Evolutionary conservation across 2,113 vertebrate species (phyloP).

Genomic region (Ranitomeya imitator): DNA sequence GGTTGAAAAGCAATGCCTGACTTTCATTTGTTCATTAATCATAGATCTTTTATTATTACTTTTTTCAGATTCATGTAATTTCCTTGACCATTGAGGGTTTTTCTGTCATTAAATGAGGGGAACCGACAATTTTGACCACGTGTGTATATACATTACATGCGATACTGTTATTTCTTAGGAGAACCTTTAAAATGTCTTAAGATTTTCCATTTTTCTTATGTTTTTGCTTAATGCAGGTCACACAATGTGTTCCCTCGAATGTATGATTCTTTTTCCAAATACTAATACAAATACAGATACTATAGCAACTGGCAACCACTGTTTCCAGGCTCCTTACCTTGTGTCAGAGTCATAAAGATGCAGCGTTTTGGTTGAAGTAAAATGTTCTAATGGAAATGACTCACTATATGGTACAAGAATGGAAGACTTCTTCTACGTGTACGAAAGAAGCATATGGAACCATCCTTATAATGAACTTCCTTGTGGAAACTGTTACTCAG

Average conservation of each 20-base stretch:
- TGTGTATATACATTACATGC: not conserved
- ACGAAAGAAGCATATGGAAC: conserved; percentile 43
- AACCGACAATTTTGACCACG: no score
- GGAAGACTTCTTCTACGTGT: conserved; percentile 34
- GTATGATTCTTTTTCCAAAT: conserved; percentile 3
- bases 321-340: conserved; percentile 19
- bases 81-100: no score
- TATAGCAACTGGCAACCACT: conserved; percentile 13
- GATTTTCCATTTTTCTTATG: not conserved
- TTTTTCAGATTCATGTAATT: no score
- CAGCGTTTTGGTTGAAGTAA: conserved; percentile 33
- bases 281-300: conserved; percentile 16
- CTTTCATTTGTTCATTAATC: no score
- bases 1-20: no score
- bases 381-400: conserved; percentile 50
- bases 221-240: not conserved
- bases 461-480: conserved; percentile 46
- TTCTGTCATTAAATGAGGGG: no score
- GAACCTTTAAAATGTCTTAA: not conserved
- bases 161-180: not conserved
- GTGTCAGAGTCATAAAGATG: conserved; percentile 30
- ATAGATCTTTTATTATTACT: no score
- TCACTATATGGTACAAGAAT: conserved; percentile 40
- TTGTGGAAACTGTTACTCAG: conserved; percentile 54
- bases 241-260: conserved; percentile 1